Evolutionary conservation across 2,113 vertebrate species (phyloP).

Genomic region (Ictalurus punctatus): DNA sequence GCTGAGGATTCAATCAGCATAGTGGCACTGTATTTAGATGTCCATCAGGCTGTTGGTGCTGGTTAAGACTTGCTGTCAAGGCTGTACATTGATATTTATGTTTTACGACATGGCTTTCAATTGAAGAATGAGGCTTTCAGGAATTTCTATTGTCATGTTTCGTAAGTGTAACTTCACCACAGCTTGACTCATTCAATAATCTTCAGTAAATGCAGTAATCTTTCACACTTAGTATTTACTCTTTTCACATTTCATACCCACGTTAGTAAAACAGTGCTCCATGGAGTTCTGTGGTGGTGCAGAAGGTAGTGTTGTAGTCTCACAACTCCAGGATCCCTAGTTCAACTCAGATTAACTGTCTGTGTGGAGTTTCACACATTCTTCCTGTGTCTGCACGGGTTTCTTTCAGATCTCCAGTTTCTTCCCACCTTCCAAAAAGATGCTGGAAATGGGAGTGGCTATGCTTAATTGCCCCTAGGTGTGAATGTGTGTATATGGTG

Average conservation of each 20-base stretch:
- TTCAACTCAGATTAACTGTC: constrained; percentile 1
- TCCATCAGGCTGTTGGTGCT: not conserved
- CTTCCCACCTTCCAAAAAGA: not conserved
- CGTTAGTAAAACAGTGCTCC: not conserved
- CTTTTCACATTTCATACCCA: not conserved
- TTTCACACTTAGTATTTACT: not conserved
- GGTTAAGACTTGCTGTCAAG: not conserved
- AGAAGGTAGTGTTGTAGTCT: not conserved
- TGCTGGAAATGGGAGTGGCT: too few relatives aligned
- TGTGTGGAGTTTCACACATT: constrained; percentile 4
- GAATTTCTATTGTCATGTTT: not conserved
- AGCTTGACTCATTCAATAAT: not conserved
- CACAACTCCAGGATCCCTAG: not conserved
- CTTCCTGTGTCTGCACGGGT: not conserved
- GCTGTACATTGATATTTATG: not conserved
- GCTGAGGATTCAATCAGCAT: not conserved
- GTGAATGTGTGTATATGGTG: not conserved
- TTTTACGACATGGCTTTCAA: not conserved
- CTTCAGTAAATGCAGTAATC: not conserved
- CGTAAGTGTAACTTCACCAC: not conserved
- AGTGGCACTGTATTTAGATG: not conserved
- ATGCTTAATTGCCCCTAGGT: not conserved
- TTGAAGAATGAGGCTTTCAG: not conserved
- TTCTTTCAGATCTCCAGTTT: not conserved
- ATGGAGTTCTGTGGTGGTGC: not conserved